Base-by-base conservation (phyloP, 2,888 invertebrate species). In the Chalcosyrphus nemorum region DNA sequence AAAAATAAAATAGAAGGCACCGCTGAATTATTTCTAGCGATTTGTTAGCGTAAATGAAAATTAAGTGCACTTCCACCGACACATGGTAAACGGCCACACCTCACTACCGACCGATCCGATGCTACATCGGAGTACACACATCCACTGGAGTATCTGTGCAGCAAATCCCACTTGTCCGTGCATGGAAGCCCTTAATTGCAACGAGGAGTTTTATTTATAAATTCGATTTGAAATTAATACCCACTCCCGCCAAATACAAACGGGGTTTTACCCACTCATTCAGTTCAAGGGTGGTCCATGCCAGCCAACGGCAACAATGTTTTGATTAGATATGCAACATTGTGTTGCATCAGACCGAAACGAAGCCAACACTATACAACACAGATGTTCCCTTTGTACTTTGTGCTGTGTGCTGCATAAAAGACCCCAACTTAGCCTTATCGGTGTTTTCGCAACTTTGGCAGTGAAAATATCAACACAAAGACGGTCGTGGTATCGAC, bases 251-350 rank as follows among this genome's bases (percentile, higher is more conserved):
- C 52, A 13, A 59, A 66, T 29, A 59, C 9, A 45, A 59, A 35
- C 9, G 13, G 19, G 56, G 29, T 66, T 52, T 74, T 52, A 11
- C n/a, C 54, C 43, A 27, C 6, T 19, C 2, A n/a, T 29, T 32
- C 15, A 15, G 15, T 52, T 78, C 72, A 65, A 65, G 72, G 81
- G 81, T 76, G 81, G 81, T 81, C 81, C 59, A 15, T 32, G 11
- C 6, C 29, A 29, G n/a, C 29, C 56, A n/a, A 35, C 74, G 61
- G 41, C 17, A 17, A 50, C 81, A 75, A 57, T 81, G 76, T 70
- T 81, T 76, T 81, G 68, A 76, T 81, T 76, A 81, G 76, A 70
- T 70, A 57, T 76, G 81, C 81, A 81, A 81, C 81, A 76, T 70
- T 76, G 56, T 81, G 81, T 81, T 81, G 76, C 81, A 76, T 76